Conservation (phyloP, 2,113 vertebrate species). For the Camelus dromedarius region DNA sequence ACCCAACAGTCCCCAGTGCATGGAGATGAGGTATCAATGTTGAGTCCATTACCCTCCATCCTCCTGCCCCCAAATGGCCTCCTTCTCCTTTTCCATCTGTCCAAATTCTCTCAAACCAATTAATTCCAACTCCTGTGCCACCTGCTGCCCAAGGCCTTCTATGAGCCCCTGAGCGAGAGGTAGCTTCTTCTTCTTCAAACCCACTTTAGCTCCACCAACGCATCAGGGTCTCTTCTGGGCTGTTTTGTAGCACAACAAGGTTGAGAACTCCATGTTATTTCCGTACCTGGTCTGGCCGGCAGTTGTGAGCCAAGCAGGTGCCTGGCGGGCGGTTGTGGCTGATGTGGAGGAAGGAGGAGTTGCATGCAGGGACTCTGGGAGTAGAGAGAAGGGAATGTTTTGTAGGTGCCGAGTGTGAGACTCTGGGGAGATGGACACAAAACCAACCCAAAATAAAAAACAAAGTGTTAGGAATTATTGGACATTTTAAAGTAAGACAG, state of each 20-base stretch:
- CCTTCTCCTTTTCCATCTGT: not conserved
- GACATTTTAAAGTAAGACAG: not conserved
- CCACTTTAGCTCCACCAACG: rapidly evolving
- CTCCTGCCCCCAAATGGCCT: not conserved
- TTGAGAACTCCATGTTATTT: not conserved
- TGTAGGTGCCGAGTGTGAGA: not conserved
- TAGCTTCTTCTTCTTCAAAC: not conserved
- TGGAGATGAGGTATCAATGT: not conserved
- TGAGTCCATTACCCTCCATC: too few species aligned
- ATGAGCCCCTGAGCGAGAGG: not conserved
- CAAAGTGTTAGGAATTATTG: not conserved
- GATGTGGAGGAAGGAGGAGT: not conserved
- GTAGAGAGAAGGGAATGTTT: not conserved
- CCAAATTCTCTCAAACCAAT: not conserved
- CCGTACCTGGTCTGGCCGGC: not conserved
- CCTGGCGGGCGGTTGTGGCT: rapidly evolving
- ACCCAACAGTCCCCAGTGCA: rapidly evolving
- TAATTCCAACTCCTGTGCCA: not conserved
- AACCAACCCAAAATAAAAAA: not conserved
- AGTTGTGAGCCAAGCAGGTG: not conserved
- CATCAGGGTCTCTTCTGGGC: too few species aligned
- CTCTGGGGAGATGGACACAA: not conserved
- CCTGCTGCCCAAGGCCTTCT: not conserved
- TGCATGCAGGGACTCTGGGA: rapidly evolving
- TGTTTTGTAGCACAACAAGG: not conserved